Evolutionary conservation across 2,113 vertebrate genomes (phyloP), one percentile per base, ranked within the genome.

Genomic region (Heliornis fulica): DNA sequence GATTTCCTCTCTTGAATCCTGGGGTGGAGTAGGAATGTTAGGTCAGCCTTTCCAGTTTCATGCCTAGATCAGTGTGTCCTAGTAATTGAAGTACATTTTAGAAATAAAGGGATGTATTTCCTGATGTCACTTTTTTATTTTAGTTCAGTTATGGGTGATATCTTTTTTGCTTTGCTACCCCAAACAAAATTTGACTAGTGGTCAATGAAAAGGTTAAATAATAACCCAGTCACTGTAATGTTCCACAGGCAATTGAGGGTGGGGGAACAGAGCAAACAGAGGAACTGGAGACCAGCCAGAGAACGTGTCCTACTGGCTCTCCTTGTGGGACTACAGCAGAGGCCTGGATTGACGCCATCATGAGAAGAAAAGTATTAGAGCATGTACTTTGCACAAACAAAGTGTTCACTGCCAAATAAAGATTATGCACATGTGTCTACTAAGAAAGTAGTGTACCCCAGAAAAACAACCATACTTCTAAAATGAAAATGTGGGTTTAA

Each of bases 211-310:
- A 81, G 51, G 34, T 40, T 80, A 69, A 87, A 54, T 71, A 77
- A 34, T 17, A 25, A 26, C 26, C 51, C 32, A 29, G 53, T 34
- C 9, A 3, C 43, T 76, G 15, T 79, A 72, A 83, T 3, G 3
- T 89, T 21, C 25, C 77, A 13, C 60, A 90, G 56, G n/a, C 54
- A 36, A 2, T 56, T 63, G 56, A 71, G 83, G 71, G 25, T 92
- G 53, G 87, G 76, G 64, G 65, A 90, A 15, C 21, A 76, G 74
- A 83, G 68, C 71, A 59, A 87, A 41, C 79, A 86, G 90, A 94
- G 94, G 93, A 96, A 31, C 82, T 96, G 91, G 84, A 89, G 34
- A 64, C 76, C 53, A 93, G 68, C 95, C 91, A 93, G 65, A 53
- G 76, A 94, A 59, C 57, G 7, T 13, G 50, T 93, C 79, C 90